Base-by-base conservation (phyloP, 2,797 vertebrate species). In the Crenichthys baileyi region DNA sequence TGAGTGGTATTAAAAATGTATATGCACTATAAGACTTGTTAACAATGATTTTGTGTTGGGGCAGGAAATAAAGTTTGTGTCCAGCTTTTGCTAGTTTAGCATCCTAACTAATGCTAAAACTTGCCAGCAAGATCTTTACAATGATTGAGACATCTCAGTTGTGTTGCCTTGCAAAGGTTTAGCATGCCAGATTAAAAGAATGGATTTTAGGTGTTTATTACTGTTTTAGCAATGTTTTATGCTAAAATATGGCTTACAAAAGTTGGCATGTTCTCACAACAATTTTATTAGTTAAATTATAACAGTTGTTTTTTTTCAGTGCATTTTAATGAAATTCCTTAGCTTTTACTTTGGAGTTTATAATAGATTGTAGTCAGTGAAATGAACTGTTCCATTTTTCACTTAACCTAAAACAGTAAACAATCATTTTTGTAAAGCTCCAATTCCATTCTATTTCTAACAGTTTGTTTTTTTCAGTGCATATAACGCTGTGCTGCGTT, bases 401-500 rank as follows among this genome's bases (percentile, higher is more conserved):
- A 13, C 63, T 13, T n/a, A 41, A 67, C 20, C 41, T 67, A 41
- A 67, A 67, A 67, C 36, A 41, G 36, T 24, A 22, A 36, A 41
- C 11, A 67, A 24, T 44, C 20, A 20, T 44, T 44, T 4, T 55
- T 24, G 3, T 18, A 55, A 55, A 55, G 53, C 20, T 44, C 5
- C 39, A 6, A 13, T 6, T 44, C 4, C 5, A 67, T 6, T 41
- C 3, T 18, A 67, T 67, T 44, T 67, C 36, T 2, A 67, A 67
- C 63, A 22, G 36, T 53, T 22, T 53, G 20, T 20, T 24, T 41
- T 61, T 44, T 67, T 67, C 51, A 53, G 12, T 55, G 60, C 81
- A 48, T 75, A 84, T 41, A 75, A 31, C 83, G 73, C 83, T 71
- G 51, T 72, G 73, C 78, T 76, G 79, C 84, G 77, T 77, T 79